Evolutionary conservation across 2,113 vertebrate species (phyloP), one percentile per base, ranked within the genome.

Genomic region (Cochlearius cochlearius): DNA sequence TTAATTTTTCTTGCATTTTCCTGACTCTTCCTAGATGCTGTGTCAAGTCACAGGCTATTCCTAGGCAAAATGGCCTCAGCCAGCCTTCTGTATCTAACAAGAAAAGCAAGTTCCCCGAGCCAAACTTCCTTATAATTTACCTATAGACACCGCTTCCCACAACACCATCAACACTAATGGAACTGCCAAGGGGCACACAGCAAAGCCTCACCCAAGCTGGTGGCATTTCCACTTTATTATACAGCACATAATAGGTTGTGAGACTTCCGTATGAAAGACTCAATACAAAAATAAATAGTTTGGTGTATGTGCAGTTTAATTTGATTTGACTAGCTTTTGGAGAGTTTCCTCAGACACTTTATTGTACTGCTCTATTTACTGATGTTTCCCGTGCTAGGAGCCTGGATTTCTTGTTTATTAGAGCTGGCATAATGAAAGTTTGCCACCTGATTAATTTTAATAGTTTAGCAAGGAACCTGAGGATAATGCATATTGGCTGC

Each of bases 361-460:
- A 93, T 95, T 95, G 95, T 90, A 67, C 53, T 90, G 53, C 75
- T 97, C 58, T 97, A 85, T 97, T 97, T 97, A 89, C 92, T 93
- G 95, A 91, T 94, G 97, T 93, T 96, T 94, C 76, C 64, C 73
- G 58, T 77, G 71, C 59, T 86, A 53, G 86, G 75, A 97, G 88
- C 84, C 92, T 81, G 69, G 53, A 91, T 94, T 95, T 97, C 97
- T 96, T 97, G 92, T 98, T 98, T 98, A 98, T 97, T 97, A 97
- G 94, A 95, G 52, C 53, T 87, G 55, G 86, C 94, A 95, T 97
- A 97, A 98, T 97, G 95, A 94, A 98, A 97, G 91, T 98, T 98
- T 98, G 97, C 97, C 96, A 98, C 96, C 97, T 97, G 96, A 97
- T 98, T 98, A 98, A 98, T 98, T 98, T 98, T 98, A 97, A 98